Conservation (phyloP, 2,888 invertebrate genomes). For the Sesia bembeciformis region DNA sequence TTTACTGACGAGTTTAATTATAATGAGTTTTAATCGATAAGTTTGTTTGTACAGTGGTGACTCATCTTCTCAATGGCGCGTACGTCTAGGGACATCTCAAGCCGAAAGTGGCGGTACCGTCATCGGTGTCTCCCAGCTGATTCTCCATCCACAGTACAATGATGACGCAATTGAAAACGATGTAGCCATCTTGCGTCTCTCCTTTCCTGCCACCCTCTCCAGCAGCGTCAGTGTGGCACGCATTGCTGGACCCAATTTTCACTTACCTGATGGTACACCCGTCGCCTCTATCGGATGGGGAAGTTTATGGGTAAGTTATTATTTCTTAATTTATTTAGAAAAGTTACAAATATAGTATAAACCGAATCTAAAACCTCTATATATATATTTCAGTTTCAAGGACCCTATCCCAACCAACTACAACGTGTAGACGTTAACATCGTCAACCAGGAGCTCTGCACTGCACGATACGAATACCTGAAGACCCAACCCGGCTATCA, state of each 20-base stretch:
- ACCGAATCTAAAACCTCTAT: neutral
- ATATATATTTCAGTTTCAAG: constrained; percentile 14
- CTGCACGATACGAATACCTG: constrained; percentile 24
- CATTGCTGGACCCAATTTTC: constrained; percentile 22
- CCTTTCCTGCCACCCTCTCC: constrained; percentile 13
- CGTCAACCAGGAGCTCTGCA: constrained; percentile 28
- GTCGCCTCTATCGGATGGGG: constrained; percentile 37
- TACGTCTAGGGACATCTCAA: constrained; percentile 19
- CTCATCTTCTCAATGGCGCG: constrained; percentile 22
- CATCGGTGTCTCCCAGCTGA: constrained; percentile 14
- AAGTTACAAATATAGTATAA: too few species aligned
- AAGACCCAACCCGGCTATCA: constrained; percentile 15
- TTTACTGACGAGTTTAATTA: too few species aligned
- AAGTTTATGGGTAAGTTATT: constrained; percentile 17
- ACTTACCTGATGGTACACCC: constrained; percentile 13
- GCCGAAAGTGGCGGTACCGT: constrained; percentile 19
- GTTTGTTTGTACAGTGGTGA: constrained; percentile 23
- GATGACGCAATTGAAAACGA: constrained; percentile 19
- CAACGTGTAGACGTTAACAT: constrained; percentile 26
- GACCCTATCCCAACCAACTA: constrained; percentile 20
- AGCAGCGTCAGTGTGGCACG: constrained; percentile 15
- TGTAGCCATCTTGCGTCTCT: constrained; percentile 27
- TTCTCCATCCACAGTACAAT: constrained; percentile 22
- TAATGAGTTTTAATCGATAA: neutral
- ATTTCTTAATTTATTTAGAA: too few species aligned